These are phyloP conservation scores for Diorhabda elongata DNA, from an alignment of 1,140 invertebrate species.

Conservation along the genomic window DNA sequence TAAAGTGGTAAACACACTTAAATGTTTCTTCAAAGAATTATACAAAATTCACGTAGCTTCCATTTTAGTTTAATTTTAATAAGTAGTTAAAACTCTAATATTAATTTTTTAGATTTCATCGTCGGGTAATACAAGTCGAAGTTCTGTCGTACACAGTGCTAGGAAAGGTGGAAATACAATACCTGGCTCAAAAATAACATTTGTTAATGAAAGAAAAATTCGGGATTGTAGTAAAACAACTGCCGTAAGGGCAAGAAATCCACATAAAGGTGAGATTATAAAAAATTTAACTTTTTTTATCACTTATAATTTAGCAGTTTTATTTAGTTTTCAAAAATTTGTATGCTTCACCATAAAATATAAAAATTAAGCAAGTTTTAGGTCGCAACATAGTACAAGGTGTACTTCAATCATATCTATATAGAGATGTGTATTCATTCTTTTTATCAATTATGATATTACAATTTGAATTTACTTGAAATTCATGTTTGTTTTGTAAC, in stretches of 20 bases:
- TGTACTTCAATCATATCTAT: too few relatives aligned
- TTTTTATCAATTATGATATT: too few relatives aligned
- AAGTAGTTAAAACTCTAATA: background rate
- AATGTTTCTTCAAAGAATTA: conserved; percentile 6
- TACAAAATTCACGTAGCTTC: background rate
- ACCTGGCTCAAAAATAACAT: conserved; percentile 44
- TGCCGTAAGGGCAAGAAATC: conserved; percentile 48
- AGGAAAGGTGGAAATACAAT: conserved; percentile 27
- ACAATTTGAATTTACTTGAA: too few relatives aligned
- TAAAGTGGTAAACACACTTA: conserved; percentile 35
- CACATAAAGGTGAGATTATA: conserved; percentile 51
- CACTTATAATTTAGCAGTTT: too few relatives aligned
- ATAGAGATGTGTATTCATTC: too few relatives aligned
- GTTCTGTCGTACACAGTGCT: conserved; percentile 38
- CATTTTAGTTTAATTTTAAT: background rate
- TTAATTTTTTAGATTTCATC: conserved; percentile 42
- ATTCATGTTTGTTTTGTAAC: too few relatives aligned
- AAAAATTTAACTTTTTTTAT: too few relatives aligned
- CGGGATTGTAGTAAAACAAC: conserved; percentile 45
- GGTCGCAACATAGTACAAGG: too few relatives aligned
- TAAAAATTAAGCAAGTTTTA: too few relatives aligned
- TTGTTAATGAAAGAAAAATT: conserved; percentile 57
- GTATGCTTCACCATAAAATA: too few relatives aligned
- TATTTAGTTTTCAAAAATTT: too few relatives aligned
- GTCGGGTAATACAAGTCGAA: conserved; percentile 44